Evolutionary conservation across 2,888 invertebrate genomes (phyloP), one percentile per base, ranked within the genome.

Genomic region (Orchesella flavescens): DNA sequence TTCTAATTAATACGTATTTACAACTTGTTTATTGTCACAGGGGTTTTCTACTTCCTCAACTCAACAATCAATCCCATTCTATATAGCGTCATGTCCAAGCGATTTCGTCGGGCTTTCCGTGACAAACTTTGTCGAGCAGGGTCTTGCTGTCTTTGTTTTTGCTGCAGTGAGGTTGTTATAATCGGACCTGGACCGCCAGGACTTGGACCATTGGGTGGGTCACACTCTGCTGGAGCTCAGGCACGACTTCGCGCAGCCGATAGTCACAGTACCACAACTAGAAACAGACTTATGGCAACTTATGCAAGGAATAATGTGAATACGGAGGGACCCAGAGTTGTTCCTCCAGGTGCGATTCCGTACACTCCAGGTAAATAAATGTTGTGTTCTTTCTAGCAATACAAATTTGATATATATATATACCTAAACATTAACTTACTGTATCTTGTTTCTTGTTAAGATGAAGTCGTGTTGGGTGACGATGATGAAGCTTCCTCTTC

Each of bases 1-100:
- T n/a, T n/a, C n/a, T n/a, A n/a, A n/a, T n/a, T n/a, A n/a, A n/a
- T n/a, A n/a, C n/a, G n/a, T n/a, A n/a, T n/a, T n/a, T n/a, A n/a
- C 34, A 34, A 34, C 7, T 34, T 2, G 2, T 34, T 34, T 34
- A 7, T 24, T n/a, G 2, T 34, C 7, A 34, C 84, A 88, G 88
- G 88, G 13, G 88, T 88, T 13, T 87, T 87, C 46, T 88, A 87
- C 74, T 88, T 87, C 61, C 81, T 88, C 79, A 87, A 85, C 65
- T 84, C 87, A 2, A 88, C 88, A 4, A 87, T 87, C 73, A 88
- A 88, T 63, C 83, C 86, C 12, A 86, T 85, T 55, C 69, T 86
- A 7, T 85, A 86, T 66, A 81, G 81, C 53, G 88, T 88, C 10
- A 87, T 88, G 87, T 86, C 86, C 10, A 88, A 87, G 65, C 57